Base-by-base conservation (phyloP, 1,140 invertebrate species). In the Choristoneura fumiferana region DNA sequence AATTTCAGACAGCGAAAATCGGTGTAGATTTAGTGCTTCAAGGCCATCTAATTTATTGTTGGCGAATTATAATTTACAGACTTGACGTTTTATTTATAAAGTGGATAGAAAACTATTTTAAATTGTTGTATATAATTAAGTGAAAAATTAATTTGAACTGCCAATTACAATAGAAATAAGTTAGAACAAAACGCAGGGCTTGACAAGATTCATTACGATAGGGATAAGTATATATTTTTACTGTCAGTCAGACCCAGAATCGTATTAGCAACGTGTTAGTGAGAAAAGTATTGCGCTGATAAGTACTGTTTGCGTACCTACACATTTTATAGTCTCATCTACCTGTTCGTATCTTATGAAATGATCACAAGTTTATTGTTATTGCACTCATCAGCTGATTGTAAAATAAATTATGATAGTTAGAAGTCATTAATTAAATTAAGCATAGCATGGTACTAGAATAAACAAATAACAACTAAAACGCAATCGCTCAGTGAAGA, bases 1-100 rank as follows among this genome's bases (percentile, higher is more conserved):
- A 67, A 61, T 66, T 54, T 49, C 54, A 68, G 65, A 65, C 61
- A 58, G 66, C 71, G 64, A 68, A 57, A 57, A 62, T 58, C 54
- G 63, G 66, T 65, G 65, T 69, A 62, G 57, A 62, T 70, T 64
- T 65, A 49, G 43, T 29, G 18, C 18, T 49, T n/a, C 43, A 49
- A 49, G 43, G 43, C 22, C 18, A 18, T 22, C 10, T 10, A 22
- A 10, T 45, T 49, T 49, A 13, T 29, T 49, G 22, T 49, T 17
- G 43, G 18, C 43, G 22, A 49, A 49, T 49, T n/a, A 45, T 18
- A 4, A 45, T 40, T 13, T 15, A 8, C 5, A 15, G 8, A 15
- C 39, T 40, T 29, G 22, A 29, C 22, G 22, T 29, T 29, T 6
- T 29, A 29, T 29, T 29, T n/a, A n/a, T n/a, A n/a, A n/a, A n/a